A percentile compares a stretch with the other conserved stretches of the same genome.
These are phyloP conservation scores for Sphecodes monilicornis DNA, from an alignment of 2,888 invertebrate species.

Conservation along the genomic window DNA sequence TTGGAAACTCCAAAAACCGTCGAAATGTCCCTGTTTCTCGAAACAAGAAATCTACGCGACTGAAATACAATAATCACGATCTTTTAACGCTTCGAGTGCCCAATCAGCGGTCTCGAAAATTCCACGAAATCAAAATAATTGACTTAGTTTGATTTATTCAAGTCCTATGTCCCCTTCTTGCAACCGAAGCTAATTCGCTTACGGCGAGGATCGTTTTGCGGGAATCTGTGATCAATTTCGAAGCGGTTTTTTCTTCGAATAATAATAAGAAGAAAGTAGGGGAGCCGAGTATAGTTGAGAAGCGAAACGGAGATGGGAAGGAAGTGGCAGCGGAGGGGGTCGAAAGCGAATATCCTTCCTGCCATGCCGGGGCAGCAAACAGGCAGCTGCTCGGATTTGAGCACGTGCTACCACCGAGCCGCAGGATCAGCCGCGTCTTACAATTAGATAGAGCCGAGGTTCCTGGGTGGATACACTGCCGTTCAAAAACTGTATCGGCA, in stretches of 20 bases:
- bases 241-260: slow-evolving; percentile 9
- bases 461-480: slow-evolving; percentile 52
- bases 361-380: slow-evolving; percentile 52
- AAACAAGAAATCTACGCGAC: background rate
- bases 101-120: no score
- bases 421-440: slow-evolving; percentile 53
- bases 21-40: background rate
- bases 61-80: no score
- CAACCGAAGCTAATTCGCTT: background rate
- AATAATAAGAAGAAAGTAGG: slow-evolving; percentile 39
- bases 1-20: background rate
- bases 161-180: no score
- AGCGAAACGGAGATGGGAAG: slow-evolving; percentile 66
- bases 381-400: slow-evolving; percentile 82
- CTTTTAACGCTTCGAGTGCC: no score
- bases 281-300: slow-evolving; percentile 3
- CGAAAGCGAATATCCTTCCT: slow-evolving; percentile 81
- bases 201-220: background rate
- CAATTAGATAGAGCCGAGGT: slow-evolving; percentile 50
- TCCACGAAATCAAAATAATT: background rate
- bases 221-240: background rate
- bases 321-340: slow-evolving; percentile 69
- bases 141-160: no score
- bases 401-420: slow-evolving; percentile 82
- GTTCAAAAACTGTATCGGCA: slow-evolving; percentile 61